Conservation (phyloP, 2,797 vertebrate species). For the Staurois parvus region DNA sequence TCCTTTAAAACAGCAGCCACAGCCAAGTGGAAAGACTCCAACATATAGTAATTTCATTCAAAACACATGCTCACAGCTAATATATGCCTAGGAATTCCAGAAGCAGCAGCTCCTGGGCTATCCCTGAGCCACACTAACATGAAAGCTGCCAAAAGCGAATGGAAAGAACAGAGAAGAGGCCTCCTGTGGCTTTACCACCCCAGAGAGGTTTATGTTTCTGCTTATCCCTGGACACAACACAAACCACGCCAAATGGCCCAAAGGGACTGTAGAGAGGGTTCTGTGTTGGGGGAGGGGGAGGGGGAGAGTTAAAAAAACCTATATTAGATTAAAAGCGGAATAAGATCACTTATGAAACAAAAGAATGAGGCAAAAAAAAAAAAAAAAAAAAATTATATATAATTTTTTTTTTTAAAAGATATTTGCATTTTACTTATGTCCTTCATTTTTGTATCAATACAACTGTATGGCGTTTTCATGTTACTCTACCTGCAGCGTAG, state of each 20-base stretch:
- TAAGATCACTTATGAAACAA: neutral
- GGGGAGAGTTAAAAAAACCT: neutral
- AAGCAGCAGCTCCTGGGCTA: slow-evolving; percentile 33
- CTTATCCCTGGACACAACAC: slow-evolving; percentile 3
- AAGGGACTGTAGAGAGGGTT: slow-evolving; percentile 2
- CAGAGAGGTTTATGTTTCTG: slow-evolving; percentile 54
- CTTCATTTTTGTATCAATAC: too few relatives aligned
- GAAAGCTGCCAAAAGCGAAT: slow-evolving; percentile 47
- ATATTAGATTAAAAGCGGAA: neutral
- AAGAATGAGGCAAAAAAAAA: neutral
- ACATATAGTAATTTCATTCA: slow-evolving; percentile 39
- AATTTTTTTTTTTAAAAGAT: neutral
- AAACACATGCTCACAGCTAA: slow-evolving; percentile 55
- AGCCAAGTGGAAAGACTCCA: slow-evolving; percentile 41
- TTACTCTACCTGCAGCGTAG: too few relatives aligned
- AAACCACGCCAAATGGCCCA: slow-evolving; percentile 48
- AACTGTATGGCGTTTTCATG: too few relatives aligned
- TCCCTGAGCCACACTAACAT: slow-evolving; percentile 43
- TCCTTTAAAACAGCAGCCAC: slow-evolving; percentile 22
- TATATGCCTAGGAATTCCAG: slow-evolving; percentile 45
- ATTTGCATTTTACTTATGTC: neutral
- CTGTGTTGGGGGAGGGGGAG: neutral
- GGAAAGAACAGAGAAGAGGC: slow-evolving; percentile 31
- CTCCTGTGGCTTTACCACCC: slow-evolving; percentile 60
- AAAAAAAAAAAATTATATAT: too few relatives aligned